Conservation (phyloP, 2,888 invertebrate genomes). For the Drosophila demipolita region DNA sequence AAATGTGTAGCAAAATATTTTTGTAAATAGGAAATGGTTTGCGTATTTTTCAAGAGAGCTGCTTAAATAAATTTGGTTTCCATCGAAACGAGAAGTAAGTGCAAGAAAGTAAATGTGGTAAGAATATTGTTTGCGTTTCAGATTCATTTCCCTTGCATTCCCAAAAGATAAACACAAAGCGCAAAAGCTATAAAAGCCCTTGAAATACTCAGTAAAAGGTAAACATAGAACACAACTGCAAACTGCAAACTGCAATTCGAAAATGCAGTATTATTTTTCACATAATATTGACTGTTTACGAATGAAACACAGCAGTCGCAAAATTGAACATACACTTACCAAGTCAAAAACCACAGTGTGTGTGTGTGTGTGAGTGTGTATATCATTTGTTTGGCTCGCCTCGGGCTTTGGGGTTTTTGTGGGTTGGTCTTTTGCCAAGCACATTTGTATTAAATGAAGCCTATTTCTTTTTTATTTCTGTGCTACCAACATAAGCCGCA, state of each 20-base stretch:
- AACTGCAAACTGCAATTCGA: conserved; percentile 11
- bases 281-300: conserved; percentile 8
- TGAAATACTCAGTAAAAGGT: conserved; percentile 16
- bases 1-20: conserved; percentile 26
- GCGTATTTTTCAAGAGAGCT: conserved; percentile 2
- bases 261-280: conserved; percentile 53
- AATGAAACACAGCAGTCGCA: conserved; percentile 21
- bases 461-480: conserved; percentile 53
- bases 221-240: background rate
- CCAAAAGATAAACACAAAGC: conserved; percentile 8
- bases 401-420: conserved; percentile 32
- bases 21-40: conserved; percentile 4
- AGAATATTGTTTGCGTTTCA: background rate
- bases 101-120: conserved; percentile 8
- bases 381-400: conserved; percentile 57
- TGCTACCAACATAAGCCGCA: conserved; percentile 64
- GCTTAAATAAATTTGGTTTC: background rate
- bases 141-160: conserved; percentile 1
- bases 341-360: background rate
- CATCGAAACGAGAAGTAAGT: background rate
- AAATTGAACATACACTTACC: conserved; percentile 26
- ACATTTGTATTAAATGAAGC: conserved; percentile 76
- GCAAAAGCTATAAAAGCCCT: conserved; percentile 7
- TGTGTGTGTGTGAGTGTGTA: conserved; percentile 10
- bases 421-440: conserved; percentile 58